Conservation (phyloP, 1,140 invertebrate genomes). For the Heliconius himera region DNA sequence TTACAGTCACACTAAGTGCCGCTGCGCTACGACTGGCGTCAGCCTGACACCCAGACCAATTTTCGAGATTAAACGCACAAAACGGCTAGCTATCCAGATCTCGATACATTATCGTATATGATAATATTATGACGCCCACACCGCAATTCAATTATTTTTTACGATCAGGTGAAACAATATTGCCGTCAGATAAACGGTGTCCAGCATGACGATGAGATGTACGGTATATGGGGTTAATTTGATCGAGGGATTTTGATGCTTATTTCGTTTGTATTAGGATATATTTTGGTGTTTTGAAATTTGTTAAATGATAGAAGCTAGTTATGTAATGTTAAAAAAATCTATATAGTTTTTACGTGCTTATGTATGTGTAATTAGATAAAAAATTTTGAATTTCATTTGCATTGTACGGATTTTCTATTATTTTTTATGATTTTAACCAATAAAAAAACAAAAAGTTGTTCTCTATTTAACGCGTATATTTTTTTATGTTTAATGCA, state of each 20-base stretch:
- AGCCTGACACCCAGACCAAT: background rate
- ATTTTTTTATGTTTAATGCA: too few relatives aligned
- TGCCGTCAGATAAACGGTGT: slow-evolving; percentile 42
- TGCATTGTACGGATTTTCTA: background rate
- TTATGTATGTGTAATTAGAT: background rate
- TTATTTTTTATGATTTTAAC: background rate
- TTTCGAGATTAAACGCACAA: slow-evolving; percentile 31
- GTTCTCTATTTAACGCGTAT: too few relatives aligned
- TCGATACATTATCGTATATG: slow-evolving; percentile 41
- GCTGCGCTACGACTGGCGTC: too few relatives aligned
- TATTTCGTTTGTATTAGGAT: background rate
- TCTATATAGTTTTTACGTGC: background rate
- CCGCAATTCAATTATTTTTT: slow-evolving; percentile 69
- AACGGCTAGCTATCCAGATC: slow-evolving; percentile 25
- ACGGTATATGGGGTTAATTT: background rate
- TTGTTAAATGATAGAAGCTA: background rate
- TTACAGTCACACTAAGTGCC: too few relatives aligned
- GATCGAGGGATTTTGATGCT: slow-evolving; percentile 12
- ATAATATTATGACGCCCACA: slow-evolving; percentile 45
- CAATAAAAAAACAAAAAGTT: background rate
- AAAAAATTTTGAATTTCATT: background rate
- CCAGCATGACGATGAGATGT: slow-evolving; percentile 23
- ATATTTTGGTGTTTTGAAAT: background rate
- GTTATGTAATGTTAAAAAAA: background rate
- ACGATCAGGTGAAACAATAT: slow-evolving; percentile 62